These are phyloP conservation scores for Charadrius vociferus DNA, from an alignment of 2,113 vertebrate genomes.

Conservation along the genomic window DNA sequence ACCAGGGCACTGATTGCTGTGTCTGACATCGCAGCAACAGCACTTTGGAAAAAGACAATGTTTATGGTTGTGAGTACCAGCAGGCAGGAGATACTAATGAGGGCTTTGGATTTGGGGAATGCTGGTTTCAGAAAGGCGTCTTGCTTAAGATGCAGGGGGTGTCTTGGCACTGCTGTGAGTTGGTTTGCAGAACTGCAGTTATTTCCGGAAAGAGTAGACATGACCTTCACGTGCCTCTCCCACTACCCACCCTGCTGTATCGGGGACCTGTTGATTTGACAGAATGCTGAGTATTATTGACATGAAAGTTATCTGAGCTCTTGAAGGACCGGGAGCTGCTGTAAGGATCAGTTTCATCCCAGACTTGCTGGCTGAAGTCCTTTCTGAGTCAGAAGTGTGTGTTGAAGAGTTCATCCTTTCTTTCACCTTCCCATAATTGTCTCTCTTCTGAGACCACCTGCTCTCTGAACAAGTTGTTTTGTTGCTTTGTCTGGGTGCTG, in stretches of 20 bases:
- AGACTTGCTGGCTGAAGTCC: background rate
- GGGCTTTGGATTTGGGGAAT: background rate
- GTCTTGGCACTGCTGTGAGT: background rate
- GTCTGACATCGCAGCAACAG: background rate
- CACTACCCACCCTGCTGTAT: background rate
- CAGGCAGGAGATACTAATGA: background rate
- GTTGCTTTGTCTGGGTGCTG: background rate
- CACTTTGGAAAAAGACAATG: background rate
- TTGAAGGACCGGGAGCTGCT: background rate
- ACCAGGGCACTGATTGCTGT: background rate
- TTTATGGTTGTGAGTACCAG: background rate
- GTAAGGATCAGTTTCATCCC: background rate
- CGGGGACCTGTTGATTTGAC: background rate
- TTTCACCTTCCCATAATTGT: background rate
- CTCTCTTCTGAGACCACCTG: background rate
- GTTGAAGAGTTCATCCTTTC: conserved; percentile 5
- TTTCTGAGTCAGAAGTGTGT: background rate
- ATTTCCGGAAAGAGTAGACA: background rate
- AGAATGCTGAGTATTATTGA: background rate
- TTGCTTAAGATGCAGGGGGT: background rate
- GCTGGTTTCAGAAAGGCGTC: background rate
- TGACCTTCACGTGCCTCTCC: background rate
- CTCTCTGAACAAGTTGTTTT: background rate
- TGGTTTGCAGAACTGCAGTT: background rate
- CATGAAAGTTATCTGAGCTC: background rate